These are phyloP conservation scores for Synergus gifuensis DNA, from an alignment of 2,888 invertebrate species.

Conservation along the genomic window DNA sequence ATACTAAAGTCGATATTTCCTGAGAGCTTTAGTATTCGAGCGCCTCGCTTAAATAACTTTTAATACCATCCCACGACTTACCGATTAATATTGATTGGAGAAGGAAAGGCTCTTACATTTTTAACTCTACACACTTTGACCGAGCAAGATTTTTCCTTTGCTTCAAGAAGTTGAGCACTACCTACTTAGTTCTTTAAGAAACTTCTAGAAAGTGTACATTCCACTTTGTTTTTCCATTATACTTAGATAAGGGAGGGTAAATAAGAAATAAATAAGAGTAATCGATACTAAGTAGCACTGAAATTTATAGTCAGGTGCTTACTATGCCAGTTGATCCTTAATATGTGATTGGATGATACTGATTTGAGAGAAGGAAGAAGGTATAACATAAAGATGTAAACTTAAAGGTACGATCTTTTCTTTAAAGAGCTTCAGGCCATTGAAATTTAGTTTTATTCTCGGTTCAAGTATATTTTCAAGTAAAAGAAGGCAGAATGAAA, in stretches of 20 bases:
- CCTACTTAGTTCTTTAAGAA: background rate
- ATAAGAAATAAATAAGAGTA: slow-evolving; percentile 4
- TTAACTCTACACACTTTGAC: slow-evolving; percentile 22
- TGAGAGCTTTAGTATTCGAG: slow-evolving; percentile 23
- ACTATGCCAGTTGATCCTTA: background rate
- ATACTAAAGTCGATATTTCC: slow-evolving; percentile 31
- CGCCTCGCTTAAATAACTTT: slow-evolving; percentile 39
- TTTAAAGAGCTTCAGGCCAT: background rate
- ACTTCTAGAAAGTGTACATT: background rate
- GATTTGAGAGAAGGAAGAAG: background rate
- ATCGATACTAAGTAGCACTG: background rate
- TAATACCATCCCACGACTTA: slow-evolving; percentile 17
- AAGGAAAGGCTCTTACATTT: slow-evolving; percentile 27
- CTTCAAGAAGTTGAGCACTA: slow-evolving; percentile 11
- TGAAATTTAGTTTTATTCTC: background rate
- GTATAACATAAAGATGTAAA: background rate
- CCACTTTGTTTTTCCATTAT: background rate
- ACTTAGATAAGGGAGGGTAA: background rate
- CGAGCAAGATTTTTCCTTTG: slow-evolving; percentile 10
- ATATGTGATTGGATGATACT: slow-evolving; percentile 1
- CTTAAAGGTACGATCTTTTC: background rate
- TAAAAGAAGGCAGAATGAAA: background rate
- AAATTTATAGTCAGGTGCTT: background rate
- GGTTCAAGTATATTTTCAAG: background rate
- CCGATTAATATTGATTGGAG: slow-evolving; percentile 27